phyloP scores from a whole-genome alignment of 2,113 vertebrate species.

The Amphiprion ocellaris region DNA sequence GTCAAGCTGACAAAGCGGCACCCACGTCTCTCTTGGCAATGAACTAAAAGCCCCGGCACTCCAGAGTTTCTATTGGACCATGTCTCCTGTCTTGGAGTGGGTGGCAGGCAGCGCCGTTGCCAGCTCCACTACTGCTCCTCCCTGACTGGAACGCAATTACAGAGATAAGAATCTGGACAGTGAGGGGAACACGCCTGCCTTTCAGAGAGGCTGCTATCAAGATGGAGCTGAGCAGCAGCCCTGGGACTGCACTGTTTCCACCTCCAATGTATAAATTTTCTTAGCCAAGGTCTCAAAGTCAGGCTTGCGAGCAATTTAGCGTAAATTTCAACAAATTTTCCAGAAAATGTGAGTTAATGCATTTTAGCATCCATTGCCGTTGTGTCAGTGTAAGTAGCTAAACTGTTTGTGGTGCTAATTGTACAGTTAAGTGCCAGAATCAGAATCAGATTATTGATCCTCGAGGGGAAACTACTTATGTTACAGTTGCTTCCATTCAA shows the following conservation, averaged over 20 bases:
- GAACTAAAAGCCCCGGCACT: constrained; percentile 35
- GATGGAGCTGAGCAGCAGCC: constrained; percentile 57
- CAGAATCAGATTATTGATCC: no score
- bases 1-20: constrained; percentile 37
- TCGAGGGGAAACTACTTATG: no score
- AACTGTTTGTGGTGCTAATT: no score
- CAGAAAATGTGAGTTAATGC: neutral
- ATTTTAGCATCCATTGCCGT: neutral
- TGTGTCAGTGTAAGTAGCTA: no score
- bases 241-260: constrained; percentile 25
- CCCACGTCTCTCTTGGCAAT: constrained; percentile 49
- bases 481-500: no score
- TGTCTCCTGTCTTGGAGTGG: constrained; percentile 58
- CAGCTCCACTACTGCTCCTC: constrained; percentile 42
- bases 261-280: constrained; percentile 7
- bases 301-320: neutral
- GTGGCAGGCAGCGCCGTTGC: constrained; percentile 44
- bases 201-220: constrained; percentile 67
- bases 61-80: constrained; percentile 44
- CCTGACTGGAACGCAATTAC: constrained; percentile 77
- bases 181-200: constrained; percentile 64
- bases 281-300: neutral
- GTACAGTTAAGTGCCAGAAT: no score
- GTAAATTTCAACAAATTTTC: neutral
- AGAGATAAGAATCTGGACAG: constrained; percentile 76